Percentiles rank a stretch among this genome's conserved stretches.
phyloP scores from a whole-genome alignment of 2,797 vertebrate species.

The Sebastes itinus region DNA sequence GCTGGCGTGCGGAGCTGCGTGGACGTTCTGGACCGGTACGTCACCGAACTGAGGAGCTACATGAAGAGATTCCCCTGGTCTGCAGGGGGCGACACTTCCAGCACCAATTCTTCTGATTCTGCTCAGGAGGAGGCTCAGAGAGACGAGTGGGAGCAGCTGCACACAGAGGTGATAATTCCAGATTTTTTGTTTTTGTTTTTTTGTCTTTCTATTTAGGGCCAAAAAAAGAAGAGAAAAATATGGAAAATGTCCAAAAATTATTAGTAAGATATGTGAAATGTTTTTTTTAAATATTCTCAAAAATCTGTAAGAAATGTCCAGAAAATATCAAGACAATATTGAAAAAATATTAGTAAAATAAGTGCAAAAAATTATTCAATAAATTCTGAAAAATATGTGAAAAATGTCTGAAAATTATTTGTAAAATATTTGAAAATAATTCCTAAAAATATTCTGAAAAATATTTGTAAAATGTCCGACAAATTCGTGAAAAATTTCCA shows the following conservation, averaged over 20 bases:
- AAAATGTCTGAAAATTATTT: too few relatives aligned
- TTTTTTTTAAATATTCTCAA: too few relatives aligned
- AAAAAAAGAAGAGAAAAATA: too few relatives aligned
- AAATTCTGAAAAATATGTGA: too few relatives aligned
- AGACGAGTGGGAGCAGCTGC: conserved; percentile 72
- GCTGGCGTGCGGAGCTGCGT: conserved; percentile 81
- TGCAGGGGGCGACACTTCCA: neutral
- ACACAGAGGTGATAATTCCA: conserved; percentile 66
- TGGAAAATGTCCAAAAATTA: rapidly evolving
- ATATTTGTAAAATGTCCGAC: too few relatives aligned
- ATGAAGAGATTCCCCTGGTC: conserved; percentile 88
- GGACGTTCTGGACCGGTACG: conserved; percentile 85
- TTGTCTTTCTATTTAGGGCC: neutral
- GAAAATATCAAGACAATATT: too few relatives aligned
- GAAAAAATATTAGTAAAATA: too few relatives aligned
- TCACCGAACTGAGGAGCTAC: conserved; percentile 87
- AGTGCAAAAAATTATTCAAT: too few relatives aligned
- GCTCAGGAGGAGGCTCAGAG: conserved; percentile 18
- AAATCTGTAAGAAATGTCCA: too few relatives aligned
- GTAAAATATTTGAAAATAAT: too few relatives aligned
- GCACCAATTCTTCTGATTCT: neutral
- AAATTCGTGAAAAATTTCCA: rapidly evolving
- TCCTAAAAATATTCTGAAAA: too few relatives aligned
- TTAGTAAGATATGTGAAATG: too few relatives aligned
- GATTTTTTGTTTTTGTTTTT: neutral